Base-by-base conservation (phyloP, 1,140 invertebrate species). In the Drosophila melanogaster region DNA sequence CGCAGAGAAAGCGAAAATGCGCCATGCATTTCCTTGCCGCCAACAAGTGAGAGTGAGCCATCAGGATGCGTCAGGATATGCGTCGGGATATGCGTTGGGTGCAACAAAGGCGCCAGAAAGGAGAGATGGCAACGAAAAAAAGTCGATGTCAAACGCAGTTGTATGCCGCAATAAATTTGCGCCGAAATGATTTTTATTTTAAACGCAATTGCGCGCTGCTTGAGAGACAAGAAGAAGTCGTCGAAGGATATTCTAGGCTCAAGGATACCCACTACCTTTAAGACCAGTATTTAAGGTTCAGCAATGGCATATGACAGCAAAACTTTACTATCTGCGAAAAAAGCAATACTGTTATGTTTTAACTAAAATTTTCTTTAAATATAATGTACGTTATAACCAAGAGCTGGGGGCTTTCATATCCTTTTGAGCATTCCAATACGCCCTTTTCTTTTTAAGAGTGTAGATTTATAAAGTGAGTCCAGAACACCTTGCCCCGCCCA, bases 171-270 rank as follows among this genome's bases (percentile, higher is more conserved):
- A 77, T 76, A 57, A 70, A 87, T 87, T 81, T 79, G 71, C 83
- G 64, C 44, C 24, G 73, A 77, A 77, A 89, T 78, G 77, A 74
- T 89, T 89, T 89, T 89, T 77, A 89, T 89, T 89, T 80, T 80
- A 84, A 84, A 61, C 53, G 54, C 55, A 89, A 73, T 67, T 76
- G 47, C 56, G 66, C 67, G 49, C 66, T 56, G 67, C 44, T 57
- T 53, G 38, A 47, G 38, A 51, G 35, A 55, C 8, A 61, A 24
- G 19, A 15, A 17, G 3, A 15, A 33, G 47, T 10, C 26, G 51
- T 10, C 12, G 15, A 47, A 40, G 54, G 3, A 47, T 4, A 10
- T 0, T 46, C 4, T n/a, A 10, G 15, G 14, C 12, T 15, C 22
- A 37, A 51, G n/a, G 19, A 70, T 33, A 62, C 40, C 49, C 19